These are phyloP conservation scores for Pseudomyrmex concolor DNA, from an alignment of 1,140 invertebrate genomes.

Conservation along the genomic window DNA sequence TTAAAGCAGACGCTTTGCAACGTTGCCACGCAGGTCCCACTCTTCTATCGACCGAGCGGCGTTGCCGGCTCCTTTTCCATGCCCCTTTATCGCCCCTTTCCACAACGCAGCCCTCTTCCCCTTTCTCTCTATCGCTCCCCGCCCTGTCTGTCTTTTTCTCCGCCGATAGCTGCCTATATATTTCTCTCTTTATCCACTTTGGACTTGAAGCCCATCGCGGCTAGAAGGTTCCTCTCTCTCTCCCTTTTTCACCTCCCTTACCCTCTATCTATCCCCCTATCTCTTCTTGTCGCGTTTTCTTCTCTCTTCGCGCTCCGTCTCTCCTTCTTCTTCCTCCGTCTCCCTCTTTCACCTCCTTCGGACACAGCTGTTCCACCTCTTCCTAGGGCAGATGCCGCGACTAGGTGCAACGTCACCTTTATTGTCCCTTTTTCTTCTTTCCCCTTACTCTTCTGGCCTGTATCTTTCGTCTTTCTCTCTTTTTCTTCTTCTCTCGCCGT, in stretches of 20 bases:
- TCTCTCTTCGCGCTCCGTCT: constrained; percentile 19
- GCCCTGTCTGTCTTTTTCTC: constrained; percentile 58
- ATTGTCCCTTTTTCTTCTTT: constrained; percentile 63
- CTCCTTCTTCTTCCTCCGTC: constrained; percentile 30
- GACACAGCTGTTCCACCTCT: constrained; percentile 77
- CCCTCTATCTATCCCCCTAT: constrained; percentile 46
- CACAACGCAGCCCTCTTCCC: constrained; percentile 57
- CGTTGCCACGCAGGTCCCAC: constrained; percentile 81
- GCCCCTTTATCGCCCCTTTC: constrained; percentile 79
- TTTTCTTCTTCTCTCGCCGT: constrained; percentile 20
- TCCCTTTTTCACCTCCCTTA: constrained; percentile 30
- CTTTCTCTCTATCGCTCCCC: constrained; percentile 57
- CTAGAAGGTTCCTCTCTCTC: constrained; percentile 56
- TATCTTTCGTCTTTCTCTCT: constrained; percentile 40
- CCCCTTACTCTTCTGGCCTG: constrained; percentile 17
- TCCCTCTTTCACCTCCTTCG: constrained; percentile 46
- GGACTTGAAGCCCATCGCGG: constrained; percentile 63
- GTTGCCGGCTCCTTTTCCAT: constrained; percentile 82
- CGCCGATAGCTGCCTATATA: constrained; percentile 46
- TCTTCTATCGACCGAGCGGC: constrained; percentile 83
- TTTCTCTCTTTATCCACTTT: constrained; percentile 72
- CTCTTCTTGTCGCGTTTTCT: constrained; percentile 37
- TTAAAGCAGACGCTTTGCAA: constrained; percentile 83
- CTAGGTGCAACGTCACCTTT: constrained; percentile 75
- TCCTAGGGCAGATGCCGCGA: constrained; percentile 76